Base-by-base conservation (phyloP, 1,140 invertebrate species). In the Tetragonula clypearis region DNA sequence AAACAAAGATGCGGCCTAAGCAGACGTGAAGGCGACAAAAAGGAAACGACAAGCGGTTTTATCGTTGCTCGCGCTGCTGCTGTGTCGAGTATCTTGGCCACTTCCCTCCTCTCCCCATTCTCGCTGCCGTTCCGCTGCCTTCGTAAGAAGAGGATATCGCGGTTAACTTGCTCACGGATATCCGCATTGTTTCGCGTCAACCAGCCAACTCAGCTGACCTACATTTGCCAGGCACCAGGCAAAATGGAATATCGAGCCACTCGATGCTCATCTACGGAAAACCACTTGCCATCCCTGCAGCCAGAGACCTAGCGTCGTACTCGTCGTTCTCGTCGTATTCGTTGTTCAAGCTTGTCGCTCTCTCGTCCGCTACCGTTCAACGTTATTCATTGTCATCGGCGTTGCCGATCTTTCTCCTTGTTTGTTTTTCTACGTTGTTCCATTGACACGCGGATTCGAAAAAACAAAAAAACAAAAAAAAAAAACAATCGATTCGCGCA, bases 191-290 rank as follows among this genome's bases (percentile, higher is more conserved):
- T 92, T 92, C 90, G 80, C 86, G 80, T 87, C 88, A 87, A 86
- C 72, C 83, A 91, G 92, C 92, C 91, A 92, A 93, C 88, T 93
- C 91, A 91, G 91, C 88, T 92, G 92, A 93, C 91, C 91, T 92
- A 91, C 80, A 92, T 92, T 86, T 77, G 26, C 53, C n/a, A 30
- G 83, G 74, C 79, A 83, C 87, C 76, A 79, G 66, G 84, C 78
- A 26, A 83, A 83, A 82, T 58, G 81, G 80, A 80, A 88, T 86
- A 85, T 90, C 81, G 85, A 79, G 71, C 86, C 85, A 88, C 89
- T 90, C 86, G 87, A 90, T 87, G 87, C 82, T 90, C 84, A 85
- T 75, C 87, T 86, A 83, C 87, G 83, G 81, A 86, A 91, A 86
- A 90, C 81, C 84, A 88, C 87, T 88, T 76, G 68, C 60, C 11